Conservation (phyloP, 2,113 vertebrate species). For the Pithys albifrons region DNA sequence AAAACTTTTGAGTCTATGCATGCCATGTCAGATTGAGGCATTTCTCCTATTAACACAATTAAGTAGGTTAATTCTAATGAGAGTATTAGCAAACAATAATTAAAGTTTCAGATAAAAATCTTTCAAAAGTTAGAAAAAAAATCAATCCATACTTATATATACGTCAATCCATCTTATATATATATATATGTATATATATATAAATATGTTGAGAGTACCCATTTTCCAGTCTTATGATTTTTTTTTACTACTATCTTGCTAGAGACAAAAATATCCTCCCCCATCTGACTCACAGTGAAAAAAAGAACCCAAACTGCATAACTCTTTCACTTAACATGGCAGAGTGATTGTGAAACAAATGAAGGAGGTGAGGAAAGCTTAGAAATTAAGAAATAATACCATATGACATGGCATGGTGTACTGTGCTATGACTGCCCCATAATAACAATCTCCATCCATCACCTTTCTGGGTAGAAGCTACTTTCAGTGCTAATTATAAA, state of each 20-base stretch:
- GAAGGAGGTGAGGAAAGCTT: rapidly evolving
- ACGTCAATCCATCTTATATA: not conserved
- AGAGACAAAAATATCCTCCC: not conserved
- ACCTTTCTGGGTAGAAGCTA: not conserved
- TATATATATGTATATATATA: not conserved
- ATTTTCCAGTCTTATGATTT: not conserved
- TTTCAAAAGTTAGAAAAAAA: not conserved
- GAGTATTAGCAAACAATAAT: not conserved
- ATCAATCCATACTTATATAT: not conserved
- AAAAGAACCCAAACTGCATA: not conserved
- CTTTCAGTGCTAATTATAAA: not conserved
- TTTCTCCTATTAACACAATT: not conserved
- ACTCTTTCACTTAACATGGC: not conserved
- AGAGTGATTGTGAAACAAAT: not conserved
- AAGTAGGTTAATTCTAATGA: not conserved
- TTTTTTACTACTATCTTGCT: not conserved
- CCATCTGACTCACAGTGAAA: not conserved
- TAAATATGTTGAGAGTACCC: not conserved
- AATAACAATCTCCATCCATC: not conserved
- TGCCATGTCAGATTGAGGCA: not conserved
- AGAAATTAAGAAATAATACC: not conserved
- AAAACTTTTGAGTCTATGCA: not conserved
- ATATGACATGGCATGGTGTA: no score
- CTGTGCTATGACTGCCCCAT: not conserved
- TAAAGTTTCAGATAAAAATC: not conserved